Evolutionary conservation across 2,888 invertebrate genomes (phyloP), one percentile per base, ranked within the genome.

Genomic region (Temnothorax unifasciatus): DNA sequence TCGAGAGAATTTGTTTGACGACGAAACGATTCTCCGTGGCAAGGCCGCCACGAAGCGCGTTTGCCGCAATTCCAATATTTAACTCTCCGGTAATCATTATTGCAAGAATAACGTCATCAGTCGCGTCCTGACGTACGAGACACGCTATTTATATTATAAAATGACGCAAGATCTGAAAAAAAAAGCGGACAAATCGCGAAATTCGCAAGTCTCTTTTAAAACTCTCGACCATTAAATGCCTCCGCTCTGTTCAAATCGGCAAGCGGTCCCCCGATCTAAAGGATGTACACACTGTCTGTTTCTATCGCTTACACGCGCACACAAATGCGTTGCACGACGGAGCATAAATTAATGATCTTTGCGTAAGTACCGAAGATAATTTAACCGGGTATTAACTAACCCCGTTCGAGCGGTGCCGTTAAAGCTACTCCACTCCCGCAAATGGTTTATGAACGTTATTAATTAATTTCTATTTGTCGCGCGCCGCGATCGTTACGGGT

Each of bases 401-500:
- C 90, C 86, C 83, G 52, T 41, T 76, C 68, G 88, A 86, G 85
- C 84, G 81, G 85, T 73, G 77, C 88, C 85, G 89, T 91, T 92
- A 90, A 91, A 91, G 91, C 91, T 90, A 88, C 90, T 89, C 82
- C 75, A 63, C 73, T 59, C 77, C 76, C 77, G 85, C 87, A 84
- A 89, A 85, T 89, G 90, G 87, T 93, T 92, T 92, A 93, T 90
- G 93, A 92, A 91, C 91, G 91, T 92, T 92, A 93, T 93, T 93
- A 93, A 93, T 93, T 93, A 93, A 93, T 93, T 93, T 92, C 91
- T 92, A 93, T 92, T 93, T 92, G 92, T 92, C 93, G 89, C 85
- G 74, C 83, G 69, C 82, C 69, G 68, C 87, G 88, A 91, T 92
- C 91, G 90, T 92, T 92, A 92, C 71, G 84, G 82, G 82, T 87